Evolutionary conservation across 2,797 vertebrate genomes (phyloP).

Genomic region (Spizella passerina): DNA sequence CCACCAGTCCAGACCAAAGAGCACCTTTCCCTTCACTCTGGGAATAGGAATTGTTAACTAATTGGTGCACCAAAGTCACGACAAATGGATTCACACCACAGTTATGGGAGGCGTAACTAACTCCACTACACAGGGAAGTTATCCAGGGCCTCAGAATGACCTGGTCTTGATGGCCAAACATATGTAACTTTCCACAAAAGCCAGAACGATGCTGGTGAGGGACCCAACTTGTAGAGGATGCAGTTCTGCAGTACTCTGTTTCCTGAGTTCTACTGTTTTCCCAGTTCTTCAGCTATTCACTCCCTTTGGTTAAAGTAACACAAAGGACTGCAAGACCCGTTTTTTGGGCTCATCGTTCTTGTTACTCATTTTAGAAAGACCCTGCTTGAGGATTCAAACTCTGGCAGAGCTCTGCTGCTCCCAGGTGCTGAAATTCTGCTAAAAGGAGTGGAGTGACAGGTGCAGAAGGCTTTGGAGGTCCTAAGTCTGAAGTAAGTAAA

Average conservation of each 20-base stretch:
- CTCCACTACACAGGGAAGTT: background rate
- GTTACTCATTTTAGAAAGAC: rapidly evolving
- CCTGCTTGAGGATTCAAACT: background rate
- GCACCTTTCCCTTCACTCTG: background rate
- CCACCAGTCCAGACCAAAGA: background rate
- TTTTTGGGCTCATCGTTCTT: background rate
- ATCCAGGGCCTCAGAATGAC: background rate
- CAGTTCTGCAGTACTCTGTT: background rate
- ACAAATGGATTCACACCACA: background rate
- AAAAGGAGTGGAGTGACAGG: rapidly evolving
- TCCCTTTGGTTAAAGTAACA: background rate
- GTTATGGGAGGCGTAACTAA: background rate
- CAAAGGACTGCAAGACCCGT: rapidly evolving
- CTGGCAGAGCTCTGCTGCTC: background rate
- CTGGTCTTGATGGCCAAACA: background rate
- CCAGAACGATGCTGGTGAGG: background rate
- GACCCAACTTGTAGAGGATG: background rate
- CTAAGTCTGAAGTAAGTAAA: too few species aligned
- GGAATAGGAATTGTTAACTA: background rate
- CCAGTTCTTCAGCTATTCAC: background rate
- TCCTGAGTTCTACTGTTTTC: background rate
- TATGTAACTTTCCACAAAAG: background rate
- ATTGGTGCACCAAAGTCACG: background rate
- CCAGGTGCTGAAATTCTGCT: background rate
- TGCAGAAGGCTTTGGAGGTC: background rate